Evolutionary conservation across 2,888 invertebrate species (phyloP), one percentile per base, ranked within the genome.

Genomic region (Cyclophora albipunctata): DNA sequence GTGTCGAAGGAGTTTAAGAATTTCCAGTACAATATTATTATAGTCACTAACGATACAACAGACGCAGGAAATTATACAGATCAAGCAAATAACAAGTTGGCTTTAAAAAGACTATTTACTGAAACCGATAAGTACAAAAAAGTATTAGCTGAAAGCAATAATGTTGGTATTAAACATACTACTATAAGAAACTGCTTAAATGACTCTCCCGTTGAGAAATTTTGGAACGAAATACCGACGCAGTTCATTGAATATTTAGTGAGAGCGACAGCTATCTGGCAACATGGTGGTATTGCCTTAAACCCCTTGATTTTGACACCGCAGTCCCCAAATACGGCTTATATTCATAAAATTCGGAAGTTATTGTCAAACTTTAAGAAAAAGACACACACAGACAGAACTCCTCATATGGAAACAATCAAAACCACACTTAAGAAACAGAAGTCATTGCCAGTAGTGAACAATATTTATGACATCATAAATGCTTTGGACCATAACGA

Each of bases 381-480:
- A 64, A 20, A 43, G 49, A 40, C 53, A 49, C 20, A 45, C 53
- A 56, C 42, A 48, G 51, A 37, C 7, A 42, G 42, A 42, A 42
- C 7, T 4, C 42, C 3, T 7, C 20, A 20, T 20, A 20, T 7
- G n/a, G 47, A 45, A 34, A 56, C 50, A 47, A 56, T 54, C 40
- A 45, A 45, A 42, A 59, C 52, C 20, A 53, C 40, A 34, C 49
- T 49, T 33, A 45, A 45, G 48, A 46, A 34, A 51, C 46, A 35
- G 47, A 50, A 7, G 46, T 47, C 46, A 46, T 61, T 56, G 46
- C 68, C 67, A 51, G 76, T 62, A 64, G 61, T 75, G 0, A 82
- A 86, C 66, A 88, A 86, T 58, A 87, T 88, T 58, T 74, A 70
- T 45, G 87, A 88, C 57, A 79, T 88, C 49, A 85, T 88, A 51